A percentile compares a stretch with the other conserved stretches of the same genome.
Conservation (phyloP, 2,113 vertebrate genomes). For the Vulpes vulpes region DNA sequence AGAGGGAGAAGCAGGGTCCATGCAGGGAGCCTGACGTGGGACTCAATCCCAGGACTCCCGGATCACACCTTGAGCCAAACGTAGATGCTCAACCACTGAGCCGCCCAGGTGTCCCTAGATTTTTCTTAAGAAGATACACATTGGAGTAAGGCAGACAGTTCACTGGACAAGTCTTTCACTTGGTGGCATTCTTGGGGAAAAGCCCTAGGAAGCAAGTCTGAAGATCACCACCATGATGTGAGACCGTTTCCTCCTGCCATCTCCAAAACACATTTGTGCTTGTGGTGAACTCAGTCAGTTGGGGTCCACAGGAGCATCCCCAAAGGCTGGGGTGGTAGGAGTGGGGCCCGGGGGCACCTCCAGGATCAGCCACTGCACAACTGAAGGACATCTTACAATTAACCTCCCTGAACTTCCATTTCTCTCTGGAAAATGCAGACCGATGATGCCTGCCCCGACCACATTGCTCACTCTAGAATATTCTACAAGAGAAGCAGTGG, state of each 20-base stretch:
- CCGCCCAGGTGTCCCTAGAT: no score
- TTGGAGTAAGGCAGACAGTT: background rate
- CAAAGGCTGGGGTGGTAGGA: background rate
- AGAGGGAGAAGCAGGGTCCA: no score
- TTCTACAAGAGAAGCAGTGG: background rate
- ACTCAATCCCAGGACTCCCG: no score
- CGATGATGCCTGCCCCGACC: background rate
- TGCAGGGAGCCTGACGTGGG: no score
- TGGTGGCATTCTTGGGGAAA: background rate
- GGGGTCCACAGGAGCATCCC: background rate
- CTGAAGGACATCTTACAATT: background rate
- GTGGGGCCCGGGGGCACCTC: rapidly evolving
- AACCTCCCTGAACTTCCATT: background rate
- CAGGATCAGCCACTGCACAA: background rate
- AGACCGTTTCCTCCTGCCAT: background rate
- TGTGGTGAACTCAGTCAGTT: no score
- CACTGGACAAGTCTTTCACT: background rate
- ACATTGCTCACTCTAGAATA: background rate
- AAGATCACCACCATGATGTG: background rate
- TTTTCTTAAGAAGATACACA: background rate
- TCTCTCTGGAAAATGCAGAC: background rate
- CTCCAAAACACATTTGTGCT: background rate
- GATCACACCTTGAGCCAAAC: no score
- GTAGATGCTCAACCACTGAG: no score
- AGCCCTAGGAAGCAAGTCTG: background rate